phyloP scores from a whole-genome alignment of 2,888 invertebrate genomes.

The Watsonalla cultraria region DNA sequence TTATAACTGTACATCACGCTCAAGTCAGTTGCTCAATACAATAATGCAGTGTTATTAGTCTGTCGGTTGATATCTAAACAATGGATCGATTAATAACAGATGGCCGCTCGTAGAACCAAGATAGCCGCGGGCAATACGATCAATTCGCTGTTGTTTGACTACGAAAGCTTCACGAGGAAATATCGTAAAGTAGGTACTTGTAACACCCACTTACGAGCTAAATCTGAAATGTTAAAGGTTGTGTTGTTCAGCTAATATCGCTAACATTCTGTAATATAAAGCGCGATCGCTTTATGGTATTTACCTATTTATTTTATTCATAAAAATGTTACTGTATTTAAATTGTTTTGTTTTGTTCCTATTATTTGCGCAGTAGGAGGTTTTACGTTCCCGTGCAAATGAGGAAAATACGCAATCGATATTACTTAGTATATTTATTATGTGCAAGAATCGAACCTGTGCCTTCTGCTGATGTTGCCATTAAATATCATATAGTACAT shows the following conservation, averaged over 20 bases:
- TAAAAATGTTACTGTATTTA: too few relatives aligned
- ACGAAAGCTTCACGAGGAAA: slow-evolving; percentile 4
- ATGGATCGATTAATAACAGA: slow-evolving; percentile 15
- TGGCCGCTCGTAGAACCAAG: slow-evolving; percentile 1
- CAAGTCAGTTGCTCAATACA: slow-evolving; percentile 21
- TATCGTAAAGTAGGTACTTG: background rate
- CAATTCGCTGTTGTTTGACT: slow-evolving; percentile 2
- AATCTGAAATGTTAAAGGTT: background rate
- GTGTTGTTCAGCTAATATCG: background rate
- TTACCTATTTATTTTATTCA: too few relatives aligned
- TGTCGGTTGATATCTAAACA: slow-evolving; percentile 19
- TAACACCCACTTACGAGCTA: background rate
- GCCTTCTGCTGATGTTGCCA: too few relatives aligned
- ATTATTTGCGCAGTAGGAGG: too few relatives aligned
- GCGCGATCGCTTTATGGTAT: background rate
- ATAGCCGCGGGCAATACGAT: background rate
- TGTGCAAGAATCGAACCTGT: too few relatives aligned
- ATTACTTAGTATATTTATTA: too few relatives aligned
- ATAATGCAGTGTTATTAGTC: slow-evolving; percentile 27
- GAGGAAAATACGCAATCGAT: too few relatives aligned
- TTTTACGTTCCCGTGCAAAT: too few relatives aligned
- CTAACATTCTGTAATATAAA: background rate
- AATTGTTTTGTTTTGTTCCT: too few relatives aligned
- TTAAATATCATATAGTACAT: too few relatives aligned
- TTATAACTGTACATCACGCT: background rate